A percentile compares a stretch with the other conserved stretches of the same genome.
Evolutionary conservation across 2,888 invertebrate species (phyloP).

Genomic region (Meteorus colon): DNA sequence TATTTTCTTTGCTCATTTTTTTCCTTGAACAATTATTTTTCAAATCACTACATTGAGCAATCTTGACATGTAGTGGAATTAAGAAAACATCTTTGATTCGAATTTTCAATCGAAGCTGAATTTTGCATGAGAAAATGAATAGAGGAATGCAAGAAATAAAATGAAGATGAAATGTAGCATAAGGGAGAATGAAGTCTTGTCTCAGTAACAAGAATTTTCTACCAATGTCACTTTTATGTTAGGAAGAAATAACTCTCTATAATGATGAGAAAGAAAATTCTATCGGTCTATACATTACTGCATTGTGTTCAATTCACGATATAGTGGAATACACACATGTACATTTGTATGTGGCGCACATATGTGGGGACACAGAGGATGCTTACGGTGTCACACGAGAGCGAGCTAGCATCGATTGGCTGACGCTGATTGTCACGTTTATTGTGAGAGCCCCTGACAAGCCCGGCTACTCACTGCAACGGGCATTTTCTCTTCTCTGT

Average conservation of each 20-base stretch:
- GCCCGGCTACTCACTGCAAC: constrained; percentile 4
- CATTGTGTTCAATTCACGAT: constrained; percentile 1
- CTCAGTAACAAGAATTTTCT: neutral
- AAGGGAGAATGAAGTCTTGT: neutral
- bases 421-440: constrained; percentile 50
- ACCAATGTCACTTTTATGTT: neutral
- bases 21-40: neutral
- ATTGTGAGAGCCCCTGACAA: constrained; percentile 36
- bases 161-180: neutral
- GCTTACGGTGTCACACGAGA: constrained; percentile 3
- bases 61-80: neutral
- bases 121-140: neutral
- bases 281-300: neutral
- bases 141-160: neutral
- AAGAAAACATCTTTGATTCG: neutral
- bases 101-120: neutral
- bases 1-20: no score
- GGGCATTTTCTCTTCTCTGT: constrained; percentile 10
- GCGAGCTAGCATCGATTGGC: constrained; percentile 40
- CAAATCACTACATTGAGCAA: neutral
- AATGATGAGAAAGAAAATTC: neutral
- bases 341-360: neutral
- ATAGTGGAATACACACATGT: neutral
- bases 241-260: neutral
- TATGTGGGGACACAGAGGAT: neutral